Percentiles rank a stretch among this genome's conserved stretches.
Evolutionary conservation across 2,888 invertebrate species (phyloP).

Genomic region (Aphelenchoides bicaudatus): DNA sequence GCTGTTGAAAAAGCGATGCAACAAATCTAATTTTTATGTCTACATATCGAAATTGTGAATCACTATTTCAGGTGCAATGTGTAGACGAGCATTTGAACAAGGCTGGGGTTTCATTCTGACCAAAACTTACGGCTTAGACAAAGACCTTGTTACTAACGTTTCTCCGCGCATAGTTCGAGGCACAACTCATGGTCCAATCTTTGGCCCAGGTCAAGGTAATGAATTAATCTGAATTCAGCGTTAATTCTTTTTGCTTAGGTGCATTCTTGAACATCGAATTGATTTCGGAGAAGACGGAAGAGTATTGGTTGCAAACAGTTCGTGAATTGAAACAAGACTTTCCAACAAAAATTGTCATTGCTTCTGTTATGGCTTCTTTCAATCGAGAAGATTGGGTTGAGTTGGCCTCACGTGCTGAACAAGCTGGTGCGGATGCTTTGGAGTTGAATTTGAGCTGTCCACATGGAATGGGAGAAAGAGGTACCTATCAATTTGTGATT

Average conservation of each 20-base stretch:
- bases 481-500: slow-evolving; percentile 9
- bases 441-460: slow-evolving; percentile 95
- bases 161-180: slow-evolving; percentile 93
- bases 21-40: too few relatives aligned
- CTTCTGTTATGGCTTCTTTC: slow-evolving; percentile 57
- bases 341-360: slow-evolving; percentile 66
- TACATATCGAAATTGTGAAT: too few relatives aligned
- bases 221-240: too few relatives aligned
- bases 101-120: slow-evolving; percentile 98
- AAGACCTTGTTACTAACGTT: slow-evolving; percentile 91
- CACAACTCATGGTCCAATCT: slow-evolving; percentile 78
- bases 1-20: too few relatives aligned
- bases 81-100: slow-evolving; percentile 84
- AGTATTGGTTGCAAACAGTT: slow-evolving; percentile 86
- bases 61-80: slow-evolving; percentile 85
- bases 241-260: too few relatives aligned
- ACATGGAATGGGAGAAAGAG: slow-evolving; percentile 77
- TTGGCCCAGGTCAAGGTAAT: slow-evolving; percentile 94
- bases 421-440: slow-evolving; percentile 84
- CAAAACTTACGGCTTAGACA: slow-evolving; percentile 89
- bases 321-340: slow-evolving; percentile 84
- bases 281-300: slow-evolving; percentile 90
- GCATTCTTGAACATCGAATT: slow-evolving; percentile 95
- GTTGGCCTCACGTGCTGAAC: slow-evolving; percentile 72
- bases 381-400: slow-evolving; percentile 76